Evolutionary conservation across 2,888 invertebrate species (phyloP).

Genomic region (Alviniconcha strummeri): DNA sequence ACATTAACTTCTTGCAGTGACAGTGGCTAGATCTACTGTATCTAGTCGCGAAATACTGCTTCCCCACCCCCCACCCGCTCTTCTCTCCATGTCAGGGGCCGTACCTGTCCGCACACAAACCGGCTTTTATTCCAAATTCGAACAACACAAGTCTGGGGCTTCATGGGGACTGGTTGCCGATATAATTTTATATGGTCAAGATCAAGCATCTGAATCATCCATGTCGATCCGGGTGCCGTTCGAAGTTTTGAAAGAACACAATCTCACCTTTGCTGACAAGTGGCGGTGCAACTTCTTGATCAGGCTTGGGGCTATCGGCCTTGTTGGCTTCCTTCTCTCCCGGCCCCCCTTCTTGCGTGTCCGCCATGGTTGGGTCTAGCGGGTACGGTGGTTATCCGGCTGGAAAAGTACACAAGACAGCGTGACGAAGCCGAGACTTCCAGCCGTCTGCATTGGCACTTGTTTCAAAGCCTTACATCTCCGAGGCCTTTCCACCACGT

Average conservation of each 20-base stretch:
- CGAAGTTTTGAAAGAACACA: neutral
- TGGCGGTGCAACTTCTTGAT: slow-evolving; percentile 67
- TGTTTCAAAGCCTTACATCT: slow-evolving; percentile 14
- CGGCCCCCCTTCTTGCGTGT: slow-evolving; percentile 56
- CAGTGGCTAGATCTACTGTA: too few species aligned
- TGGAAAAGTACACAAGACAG: neutral
- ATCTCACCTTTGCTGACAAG: slow-evolving; percentile 60
- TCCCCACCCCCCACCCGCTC: too few species aligned
- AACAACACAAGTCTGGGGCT: too few species aligned
- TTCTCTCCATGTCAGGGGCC: too few species aligned
- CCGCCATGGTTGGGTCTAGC: slow-evolving; percentile 44
- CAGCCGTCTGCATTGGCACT: neutral
- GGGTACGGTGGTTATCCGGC: neutral
- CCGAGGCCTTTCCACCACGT: slow-evolving; percentile 17
- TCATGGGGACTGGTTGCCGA: too few species aligned
- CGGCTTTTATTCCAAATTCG: too few species aligned
- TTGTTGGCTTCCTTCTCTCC: slow-evolving; percentile 69
- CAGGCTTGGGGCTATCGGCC: slow-evolving; percentile 69
- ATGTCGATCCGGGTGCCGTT: neutral
- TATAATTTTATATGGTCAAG: too few species aligned
- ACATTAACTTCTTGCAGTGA: too few species aligned
- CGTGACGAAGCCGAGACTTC: neutral
- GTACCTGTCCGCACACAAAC: too few species aligned
- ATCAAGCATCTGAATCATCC: too few species aligned
- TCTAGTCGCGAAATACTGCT: too few species aligned